Evolutionary conservation across 2,113 vertebrate species (phyloP).

Genomic region (Delphinus delphis): DNA sequence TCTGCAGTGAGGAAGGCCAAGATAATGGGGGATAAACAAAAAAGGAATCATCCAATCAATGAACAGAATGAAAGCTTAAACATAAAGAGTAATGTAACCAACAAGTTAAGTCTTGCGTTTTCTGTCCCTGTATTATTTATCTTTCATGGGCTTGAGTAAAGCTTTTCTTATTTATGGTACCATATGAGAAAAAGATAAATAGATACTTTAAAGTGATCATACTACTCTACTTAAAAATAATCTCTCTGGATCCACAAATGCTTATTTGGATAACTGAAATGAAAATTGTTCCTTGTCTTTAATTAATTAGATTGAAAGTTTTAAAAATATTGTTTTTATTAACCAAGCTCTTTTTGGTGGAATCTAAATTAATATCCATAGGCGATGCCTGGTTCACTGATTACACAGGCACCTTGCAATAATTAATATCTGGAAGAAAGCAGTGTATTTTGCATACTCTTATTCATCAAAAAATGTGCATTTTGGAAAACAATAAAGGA

Average conservation of each 20-base stretch:
- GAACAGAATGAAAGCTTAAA: background rate
- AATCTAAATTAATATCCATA: constrained; percentile 44
- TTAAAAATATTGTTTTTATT: background rate
- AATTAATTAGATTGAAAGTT: constrained; percentile 38
- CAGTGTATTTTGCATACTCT: constrained; percentile 30
- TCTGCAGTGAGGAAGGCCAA: background rate
- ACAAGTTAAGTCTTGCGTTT: background rate
- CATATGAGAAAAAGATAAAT: background rate
- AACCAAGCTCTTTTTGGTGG: constrained; percentile 20
- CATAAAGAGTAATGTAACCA: background rate
- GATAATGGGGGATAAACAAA: constrained; percentile 5
- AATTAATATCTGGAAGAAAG: constrained; percentile 45
- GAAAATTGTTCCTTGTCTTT: constrained; percentile 28
- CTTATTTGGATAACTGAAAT: background rate
- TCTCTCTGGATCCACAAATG: background rate
- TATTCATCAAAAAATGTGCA: constrained; percentile 18
- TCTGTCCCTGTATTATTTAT: background rate
- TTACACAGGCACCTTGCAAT: background rate
- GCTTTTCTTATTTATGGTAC: background rate
- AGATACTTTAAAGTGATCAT: background rate
- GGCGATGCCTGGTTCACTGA: constrained; percentile 25
- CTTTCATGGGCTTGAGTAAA: background rate
- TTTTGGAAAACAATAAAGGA: constrained; percentile 45
- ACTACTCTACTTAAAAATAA: constrained; percentile 25
- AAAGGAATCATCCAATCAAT: background rate